These are phyloP conservation scores for Somateria mollissima DNA, from an alignment of 2,797 vertebrate genomes.

Conservation along the genomic window DNA sequence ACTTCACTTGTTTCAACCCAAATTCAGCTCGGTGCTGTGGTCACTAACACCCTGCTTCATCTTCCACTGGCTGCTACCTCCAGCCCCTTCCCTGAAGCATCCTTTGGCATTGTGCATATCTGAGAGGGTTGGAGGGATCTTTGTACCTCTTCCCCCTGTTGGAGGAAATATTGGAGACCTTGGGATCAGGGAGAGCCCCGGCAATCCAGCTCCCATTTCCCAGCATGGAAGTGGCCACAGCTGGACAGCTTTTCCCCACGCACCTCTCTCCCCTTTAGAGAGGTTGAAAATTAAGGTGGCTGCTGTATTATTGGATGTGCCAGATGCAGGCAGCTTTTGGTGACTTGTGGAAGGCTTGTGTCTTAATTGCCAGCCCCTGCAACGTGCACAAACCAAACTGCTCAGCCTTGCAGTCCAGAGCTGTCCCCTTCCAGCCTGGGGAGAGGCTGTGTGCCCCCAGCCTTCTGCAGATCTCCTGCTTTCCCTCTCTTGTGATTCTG, in stretches of 20 bases:
- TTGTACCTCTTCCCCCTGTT: neutral
- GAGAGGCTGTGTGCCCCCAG: neutral
- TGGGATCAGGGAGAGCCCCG: neutral
- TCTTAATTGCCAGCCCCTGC: neutral
- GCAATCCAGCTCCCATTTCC: neutral
- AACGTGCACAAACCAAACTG: neutral
- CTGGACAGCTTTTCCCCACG: neutral
- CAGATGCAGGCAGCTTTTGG: neutral
- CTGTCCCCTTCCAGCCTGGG: neutral
- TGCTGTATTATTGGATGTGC: accelerated
- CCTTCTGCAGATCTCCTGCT: neutral
- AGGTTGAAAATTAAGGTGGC: neutral
- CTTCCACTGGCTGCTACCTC: neutral
- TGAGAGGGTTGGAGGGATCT: neutral
- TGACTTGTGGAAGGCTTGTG: neutral
- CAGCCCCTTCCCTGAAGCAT: neutral
- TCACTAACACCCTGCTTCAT: neutral
- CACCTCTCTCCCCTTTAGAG: neutral
- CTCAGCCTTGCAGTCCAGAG: neutral
- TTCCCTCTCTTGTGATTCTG: neutral
- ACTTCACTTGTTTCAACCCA: neutral
- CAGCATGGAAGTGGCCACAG: neutral
- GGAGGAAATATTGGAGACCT: neutral
- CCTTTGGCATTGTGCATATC: neutral
- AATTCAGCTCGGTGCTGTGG: neutral